Evolutionary conservation across 2,797 vertebrate species (phyloP).

Genomic region (Coendou prehensilis): DNA sequence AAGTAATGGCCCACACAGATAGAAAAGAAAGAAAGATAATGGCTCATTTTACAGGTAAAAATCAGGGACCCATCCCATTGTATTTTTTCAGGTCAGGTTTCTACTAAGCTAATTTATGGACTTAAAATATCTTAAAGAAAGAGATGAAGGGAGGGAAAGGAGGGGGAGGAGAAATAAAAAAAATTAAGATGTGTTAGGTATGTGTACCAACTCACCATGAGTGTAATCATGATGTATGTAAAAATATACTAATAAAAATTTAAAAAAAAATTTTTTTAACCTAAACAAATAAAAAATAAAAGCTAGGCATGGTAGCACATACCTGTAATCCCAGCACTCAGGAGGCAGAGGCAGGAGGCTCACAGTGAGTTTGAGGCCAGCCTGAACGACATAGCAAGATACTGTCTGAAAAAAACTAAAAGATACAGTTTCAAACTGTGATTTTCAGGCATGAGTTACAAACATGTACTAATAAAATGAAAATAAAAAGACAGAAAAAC

Average conservation of each 20-base stretch:
- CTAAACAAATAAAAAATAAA: not conserved
- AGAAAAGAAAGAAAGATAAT: not conserved
- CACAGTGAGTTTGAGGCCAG: not conserved
- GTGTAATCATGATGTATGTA: not conserved
- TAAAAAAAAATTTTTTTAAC: not conserved
- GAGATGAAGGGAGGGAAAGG: not conserved
- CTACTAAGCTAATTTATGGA: not conserved
- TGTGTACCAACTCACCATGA: not conserved
- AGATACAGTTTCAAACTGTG: not conserved
- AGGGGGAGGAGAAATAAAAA: not conserved
- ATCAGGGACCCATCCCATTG: not conserved
- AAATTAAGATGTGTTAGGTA: not conserved
- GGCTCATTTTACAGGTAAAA: not conserved
- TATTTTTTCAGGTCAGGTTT: not conserved
- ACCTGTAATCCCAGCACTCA: not conserved
- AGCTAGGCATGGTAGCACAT: not conserved
- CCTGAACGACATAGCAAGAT: not conserved
- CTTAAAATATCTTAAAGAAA: not conserved
- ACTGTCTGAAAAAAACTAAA: not conserved
- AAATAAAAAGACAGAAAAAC: not conserved
- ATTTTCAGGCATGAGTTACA: not conserved
- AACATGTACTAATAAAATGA: not conserved
- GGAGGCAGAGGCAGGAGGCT: not conserved
- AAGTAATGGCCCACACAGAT: not conserved
- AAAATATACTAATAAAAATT: not conserved